These are phyloP conservation scores for Rattus rattus DNA, from an alignment of 2,113 vertebrate species.

Conservation along the genomic window DNA sequence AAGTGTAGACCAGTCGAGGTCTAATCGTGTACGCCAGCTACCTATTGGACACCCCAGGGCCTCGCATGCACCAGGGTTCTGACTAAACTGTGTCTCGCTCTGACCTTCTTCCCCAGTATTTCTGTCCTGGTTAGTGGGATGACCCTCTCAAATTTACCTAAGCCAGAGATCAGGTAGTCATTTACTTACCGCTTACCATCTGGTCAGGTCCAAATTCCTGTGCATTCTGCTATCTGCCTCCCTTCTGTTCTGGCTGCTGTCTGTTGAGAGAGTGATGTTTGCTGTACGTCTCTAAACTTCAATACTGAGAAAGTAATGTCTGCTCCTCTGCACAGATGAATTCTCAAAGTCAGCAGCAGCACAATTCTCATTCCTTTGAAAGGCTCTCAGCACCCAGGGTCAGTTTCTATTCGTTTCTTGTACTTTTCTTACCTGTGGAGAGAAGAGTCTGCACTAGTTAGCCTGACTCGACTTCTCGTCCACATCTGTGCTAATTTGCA, in stretches of 20 bases:
- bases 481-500: background rate
- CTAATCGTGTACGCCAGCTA: background rate
- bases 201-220: background rate
- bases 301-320: background rate
- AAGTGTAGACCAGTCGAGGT: background rate
- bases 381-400: background rate
- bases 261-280: background rate
- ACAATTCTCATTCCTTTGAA: background rate
- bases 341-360: background rate
- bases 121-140: background rate
- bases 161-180: background rate
- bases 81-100: background rate
- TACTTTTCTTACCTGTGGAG: background rate
- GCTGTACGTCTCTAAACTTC: background rate
- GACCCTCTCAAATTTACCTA: background rate
- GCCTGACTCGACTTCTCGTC: background rate
- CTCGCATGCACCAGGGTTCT: background rate
- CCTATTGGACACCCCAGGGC: background rate
- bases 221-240: fast-evolving
- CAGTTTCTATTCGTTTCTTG: background rate
- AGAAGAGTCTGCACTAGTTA: background rate
- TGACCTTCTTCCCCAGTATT: background rate
- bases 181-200: background rate
- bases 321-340: background rate
- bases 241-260: background rate